A percentile compares a stretch with the other conserved stretches of the same genome.
phyloP scores from a whole-genome alignment of 2,888 invertebrate species.

The Lomographa bimaculata region DNA sequence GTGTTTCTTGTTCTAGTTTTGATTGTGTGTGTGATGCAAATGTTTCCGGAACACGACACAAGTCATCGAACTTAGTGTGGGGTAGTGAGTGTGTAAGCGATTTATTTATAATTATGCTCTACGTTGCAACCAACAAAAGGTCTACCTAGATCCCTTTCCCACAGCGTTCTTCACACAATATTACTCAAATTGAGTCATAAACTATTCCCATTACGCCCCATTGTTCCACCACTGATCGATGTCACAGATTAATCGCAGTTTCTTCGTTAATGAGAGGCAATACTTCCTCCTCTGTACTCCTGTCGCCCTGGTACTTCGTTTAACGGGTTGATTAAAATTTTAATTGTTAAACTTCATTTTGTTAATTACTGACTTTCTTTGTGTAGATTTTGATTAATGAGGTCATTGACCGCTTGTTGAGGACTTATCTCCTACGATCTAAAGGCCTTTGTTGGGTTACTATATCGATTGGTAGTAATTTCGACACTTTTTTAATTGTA shows the following conservation, averaged over 20 bases:
- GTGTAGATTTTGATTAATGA: conserved; percentile 2
- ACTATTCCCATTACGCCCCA: conserved; percentile 18
- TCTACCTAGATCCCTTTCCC: no score
- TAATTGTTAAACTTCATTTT: conserved; percentile 11
- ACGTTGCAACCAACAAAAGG: no score
- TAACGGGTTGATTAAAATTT: conserved; percentile 32
- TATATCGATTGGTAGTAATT: no score
- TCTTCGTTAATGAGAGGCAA: conserved; percentile 24
- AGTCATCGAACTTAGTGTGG: no score
- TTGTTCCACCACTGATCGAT: conserved; percentile 29
- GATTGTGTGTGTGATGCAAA: no score
- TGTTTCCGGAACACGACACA: no score
- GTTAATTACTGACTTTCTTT: conserved; percentile 9
- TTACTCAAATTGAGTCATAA: conserved; percentile 7
- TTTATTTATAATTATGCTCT: no score
- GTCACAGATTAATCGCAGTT: conserved; percentile 30
- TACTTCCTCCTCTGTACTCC: conserved; percentile 29
- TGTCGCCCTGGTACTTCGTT: conserved; percentile 32
- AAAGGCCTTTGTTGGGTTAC: no score
- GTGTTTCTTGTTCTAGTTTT: no score
- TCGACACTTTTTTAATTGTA: no score
- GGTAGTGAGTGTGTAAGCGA: no score
- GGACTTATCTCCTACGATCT: no score
- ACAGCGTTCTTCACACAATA: conserved; percentile 4
- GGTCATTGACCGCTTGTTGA: background rate